phyloP scores from a whole-genome alignment of 2,113 vertebrate species.

The Elaphurus davidianus region DNA sequence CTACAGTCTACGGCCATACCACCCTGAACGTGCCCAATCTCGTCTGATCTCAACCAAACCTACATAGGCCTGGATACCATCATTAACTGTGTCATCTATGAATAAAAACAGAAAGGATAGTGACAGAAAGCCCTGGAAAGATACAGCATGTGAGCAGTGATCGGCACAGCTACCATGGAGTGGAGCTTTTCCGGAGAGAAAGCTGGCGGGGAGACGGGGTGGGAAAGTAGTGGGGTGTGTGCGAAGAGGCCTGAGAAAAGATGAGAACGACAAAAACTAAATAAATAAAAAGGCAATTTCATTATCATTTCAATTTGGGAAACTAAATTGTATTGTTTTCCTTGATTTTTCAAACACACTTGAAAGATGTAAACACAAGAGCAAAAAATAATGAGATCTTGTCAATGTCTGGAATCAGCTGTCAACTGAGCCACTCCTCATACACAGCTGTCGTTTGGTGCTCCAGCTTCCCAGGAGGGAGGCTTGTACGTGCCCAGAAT shows the following conservation, averaged over 20 bases:
- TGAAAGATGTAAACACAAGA: conserved; percentile 36
- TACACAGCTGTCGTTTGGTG: conserved; percentile 21
- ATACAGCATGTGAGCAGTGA: background rate
- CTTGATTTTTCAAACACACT: conserved; percentile 43
- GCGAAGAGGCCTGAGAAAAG: background rate
- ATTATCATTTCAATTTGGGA: conserved; percentile 39
- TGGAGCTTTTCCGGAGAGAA: conserved; percentile 6
- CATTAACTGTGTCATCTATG: background rate
- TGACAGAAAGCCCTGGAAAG: background rate
- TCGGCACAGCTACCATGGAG: background rate
- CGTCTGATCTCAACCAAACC: background rate
- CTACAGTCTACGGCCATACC: background rate
- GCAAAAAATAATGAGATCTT: conserved; percentile 46
- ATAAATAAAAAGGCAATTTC: background rate
- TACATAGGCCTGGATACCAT: background rate
- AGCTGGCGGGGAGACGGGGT: background rate
- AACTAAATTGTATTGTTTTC: conserved; percentile 1
- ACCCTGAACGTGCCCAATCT: no score
- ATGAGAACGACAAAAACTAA: conserved; percentile 1
- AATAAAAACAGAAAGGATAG: background rate
- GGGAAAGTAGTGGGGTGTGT: background rate
- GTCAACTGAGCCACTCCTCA: conserved; percentile 6
- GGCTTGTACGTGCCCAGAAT: background rate
- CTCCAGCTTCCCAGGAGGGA: background rate
- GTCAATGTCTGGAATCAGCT: conserved; percentile 7